Percentiles rank a stretch among this genome's conserved stretches.
phyloP scores from a whole-genome alignment of 2,797 vertebrate species.

The Periophthalmus magnuspinnatus region DNA sequence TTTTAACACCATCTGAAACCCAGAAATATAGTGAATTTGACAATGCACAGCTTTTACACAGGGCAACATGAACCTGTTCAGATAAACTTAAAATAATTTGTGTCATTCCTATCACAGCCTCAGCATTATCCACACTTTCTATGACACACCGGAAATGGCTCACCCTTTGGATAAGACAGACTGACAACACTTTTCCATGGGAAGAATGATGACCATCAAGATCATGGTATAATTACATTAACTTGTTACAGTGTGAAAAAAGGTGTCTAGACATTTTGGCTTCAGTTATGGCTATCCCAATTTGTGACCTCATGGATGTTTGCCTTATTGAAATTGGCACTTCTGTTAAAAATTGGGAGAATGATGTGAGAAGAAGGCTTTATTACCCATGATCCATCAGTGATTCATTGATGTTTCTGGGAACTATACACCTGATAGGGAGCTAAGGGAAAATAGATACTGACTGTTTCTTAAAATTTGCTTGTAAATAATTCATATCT shows the following conservation, averaged over 20 bases:
- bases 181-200: slow-evolving; percentile 14
- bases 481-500: no score
- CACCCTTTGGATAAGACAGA: not conserved
- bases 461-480: no score
- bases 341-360: not conserved
- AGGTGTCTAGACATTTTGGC: slow-evolving; percentile 8
- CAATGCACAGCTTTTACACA: no score
- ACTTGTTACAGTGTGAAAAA: not conserved
- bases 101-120: not conserved
- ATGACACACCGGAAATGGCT: slow-evolving; percentile 8
- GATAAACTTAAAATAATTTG: not conserved
- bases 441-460: not conserved
- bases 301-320: not conserved
- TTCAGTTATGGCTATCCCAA: not conserved
- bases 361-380: not conserved
- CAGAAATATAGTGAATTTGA: no score
- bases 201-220: slow-evolving; percentile 3
- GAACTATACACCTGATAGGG: not conserved
- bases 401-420: not conserved
- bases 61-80: no score
- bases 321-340: no score
- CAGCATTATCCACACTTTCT: slow-evolving; percentile 4
- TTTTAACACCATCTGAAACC: no score
- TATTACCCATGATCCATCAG: not conserved
- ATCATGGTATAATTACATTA: slow-evolving; percentile 6